Conservation (phyloP, 2,113 vertebrate genomes). For the Chascanopsetta lugubris region DNA sequence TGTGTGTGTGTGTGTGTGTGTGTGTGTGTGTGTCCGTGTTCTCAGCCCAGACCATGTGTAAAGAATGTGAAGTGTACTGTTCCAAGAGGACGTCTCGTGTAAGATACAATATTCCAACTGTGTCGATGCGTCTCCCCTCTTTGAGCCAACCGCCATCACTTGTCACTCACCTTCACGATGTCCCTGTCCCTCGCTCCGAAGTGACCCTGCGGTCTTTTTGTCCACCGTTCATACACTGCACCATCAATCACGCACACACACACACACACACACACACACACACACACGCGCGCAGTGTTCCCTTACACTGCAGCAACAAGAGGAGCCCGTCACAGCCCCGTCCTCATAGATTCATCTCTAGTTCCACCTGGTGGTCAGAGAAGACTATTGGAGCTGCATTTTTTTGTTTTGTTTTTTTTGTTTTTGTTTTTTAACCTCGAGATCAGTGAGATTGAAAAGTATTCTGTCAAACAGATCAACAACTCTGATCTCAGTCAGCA, state of each 20-base stretch:
- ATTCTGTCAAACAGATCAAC: too few relatives aligned
- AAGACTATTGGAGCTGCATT: not conserved
- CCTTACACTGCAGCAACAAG: slow-evolving; percentile 55
- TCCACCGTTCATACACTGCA: slow-evolving; percentile 25
- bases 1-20: not conserved
- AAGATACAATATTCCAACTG: too few relatives aligned
- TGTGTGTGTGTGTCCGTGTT: not conserved
- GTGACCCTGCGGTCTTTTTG: slow-evolving; percentile 1
- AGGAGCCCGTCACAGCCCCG: not conserved
- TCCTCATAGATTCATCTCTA: slow-evolving; percentile 14
- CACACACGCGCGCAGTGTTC: slow-evolving; percentile 2
- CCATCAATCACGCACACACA: slow-evolving; percentile 20
- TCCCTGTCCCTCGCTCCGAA: slow-evolving; percentile 8
- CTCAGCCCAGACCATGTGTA: not conserved
- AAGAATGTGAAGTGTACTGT: not conserved
- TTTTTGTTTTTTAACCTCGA: too few relatives aligned
- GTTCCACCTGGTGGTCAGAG: slow-evolving; percentile 58
- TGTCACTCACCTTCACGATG: not conserved
- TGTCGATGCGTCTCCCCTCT: not conserved
- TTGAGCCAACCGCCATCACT: not conserved
- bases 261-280: not conserved
- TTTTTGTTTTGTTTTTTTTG: too few relatives aligned
- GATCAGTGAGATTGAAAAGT: too few relatives aligned
- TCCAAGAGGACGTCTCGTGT: not conserved
- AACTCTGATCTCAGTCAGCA: too few relatives aligned